Evolutionary conservation across 2,797 vertebrate species (phyloP).

Genomic region (Acrossocheilus wenchowensis): DNA sequence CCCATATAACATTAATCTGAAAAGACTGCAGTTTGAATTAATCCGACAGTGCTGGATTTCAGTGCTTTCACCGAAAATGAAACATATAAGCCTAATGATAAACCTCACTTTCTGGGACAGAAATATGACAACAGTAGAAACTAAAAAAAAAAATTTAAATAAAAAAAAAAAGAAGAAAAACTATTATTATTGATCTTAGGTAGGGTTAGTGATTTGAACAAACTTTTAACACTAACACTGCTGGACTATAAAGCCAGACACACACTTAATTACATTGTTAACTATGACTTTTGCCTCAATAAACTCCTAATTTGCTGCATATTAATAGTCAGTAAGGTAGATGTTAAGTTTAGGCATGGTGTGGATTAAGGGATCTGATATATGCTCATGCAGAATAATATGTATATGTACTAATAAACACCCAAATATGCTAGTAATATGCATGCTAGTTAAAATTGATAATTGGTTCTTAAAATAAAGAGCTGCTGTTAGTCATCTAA

Average conservation of each 20-base stretch:
- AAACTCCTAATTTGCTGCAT: neutral
- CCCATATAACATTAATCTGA: constrained; percentile 19
- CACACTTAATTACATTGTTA: neutral
- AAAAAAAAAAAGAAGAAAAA: neutral
- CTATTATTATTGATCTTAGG: neutral
- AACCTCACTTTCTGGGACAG: neutral
- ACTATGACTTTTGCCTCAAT: neutral
- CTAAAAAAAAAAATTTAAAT: neutral
- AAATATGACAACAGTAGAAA: neutral
- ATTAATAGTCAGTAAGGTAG: neutral
- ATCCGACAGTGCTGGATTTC: constrained; percentile 13
- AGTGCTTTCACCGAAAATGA: neutral
- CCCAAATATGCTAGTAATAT: neutral
- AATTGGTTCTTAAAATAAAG: neutral
- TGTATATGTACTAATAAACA: neutral
- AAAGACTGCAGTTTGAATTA: constrained; percentile 10
- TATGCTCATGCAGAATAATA: neutral
- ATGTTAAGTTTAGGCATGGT: neutral
- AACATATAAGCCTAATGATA: neutral
- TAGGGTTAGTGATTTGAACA: neutral
- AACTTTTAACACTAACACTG: neutral
- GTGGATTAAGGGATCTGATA: neutral
- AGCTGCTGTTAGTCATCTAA: neutral
- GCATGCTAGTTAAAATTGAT: neutral
- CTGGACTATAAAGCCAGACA: neutral